Percentiles rank a stretch among this genome's conserved stretches.
Conservation (phyloP, 2,797 vertebrate genomes). For the Microctenopoma lineatum region DNA sequence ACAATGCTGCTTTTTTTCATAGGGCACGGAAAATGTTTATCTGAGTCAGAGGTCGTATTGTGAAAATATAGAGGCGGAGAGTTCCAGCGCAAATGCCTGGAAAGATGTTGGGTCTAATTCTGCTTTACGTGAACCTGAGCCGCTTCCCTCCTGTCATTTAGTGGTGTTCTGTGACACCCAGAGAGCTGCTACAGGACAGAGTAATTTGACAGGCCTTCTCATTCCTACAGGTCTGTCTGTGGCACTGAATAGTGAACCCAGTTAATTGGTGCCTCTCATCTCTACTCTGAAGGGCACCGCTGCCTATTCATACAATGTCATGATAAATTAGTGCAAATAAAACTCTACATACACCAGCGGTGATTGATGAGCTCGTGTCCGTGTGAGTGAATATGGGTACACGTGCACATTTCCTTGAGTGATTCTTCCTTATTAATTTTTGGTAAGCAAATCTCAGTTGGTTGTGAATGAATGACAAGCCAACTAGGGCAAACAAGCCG, state of each 20-base stretch:
- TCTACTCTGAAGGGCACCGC: slow-evolving; percentile 93
- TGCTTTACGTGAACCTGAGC: slow-evolving; percentile 12
- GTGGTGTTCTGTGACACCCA: slow-evolving; percentile 7
- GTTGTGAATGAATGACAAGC: slow-evolving; percentile 56
- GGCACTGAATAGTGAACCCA: slow-evolving; percentile 88
- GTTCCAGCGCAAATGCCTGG: neutral
- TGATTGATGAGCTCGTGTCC: slow-evolving; percentile 90
- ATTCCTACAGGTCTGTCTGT: slow-evolving; percentile 94
- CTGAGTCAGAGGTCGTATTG: neutral
- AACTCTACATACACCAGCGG: slow-evolving; percentile 89
- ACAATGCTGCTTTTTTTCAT: neutral
- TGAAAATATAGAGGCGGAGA: neutral
- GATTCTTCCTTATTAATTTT: slow-evolving; percentile 63
- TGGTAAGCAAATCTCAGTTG: slow-evolving; percentile 62
- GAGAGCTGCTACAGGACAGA: slow-evolving; percentile 82
- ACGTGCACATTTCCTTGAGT: slow-evolving; percentile 46
- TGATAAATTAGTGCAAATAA: slow-evolving; percentile 98
- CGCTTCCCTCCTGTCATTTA: slow-evolving; percentile 70
- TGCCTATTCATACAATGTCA: slow-evolving; percentile 94
- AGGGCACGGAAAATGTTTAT: neutral
- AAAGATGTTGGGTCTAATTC: neutral
- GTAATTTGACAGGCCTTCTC: slow-evolving; percentile 93
- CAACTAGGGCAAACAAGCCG: slow-evolving; percentile 32
- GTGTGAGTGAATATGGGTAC: slow-evolving; percentile 33
- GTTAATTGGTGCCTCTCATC: slow-evolving; percentile 95